Evolutionary conservation across 2,113 vertebrate species (phyloP), one percentile per base, ranked within the genome.

Genomic region (Paracanthobrama guichenoti): DNA sequence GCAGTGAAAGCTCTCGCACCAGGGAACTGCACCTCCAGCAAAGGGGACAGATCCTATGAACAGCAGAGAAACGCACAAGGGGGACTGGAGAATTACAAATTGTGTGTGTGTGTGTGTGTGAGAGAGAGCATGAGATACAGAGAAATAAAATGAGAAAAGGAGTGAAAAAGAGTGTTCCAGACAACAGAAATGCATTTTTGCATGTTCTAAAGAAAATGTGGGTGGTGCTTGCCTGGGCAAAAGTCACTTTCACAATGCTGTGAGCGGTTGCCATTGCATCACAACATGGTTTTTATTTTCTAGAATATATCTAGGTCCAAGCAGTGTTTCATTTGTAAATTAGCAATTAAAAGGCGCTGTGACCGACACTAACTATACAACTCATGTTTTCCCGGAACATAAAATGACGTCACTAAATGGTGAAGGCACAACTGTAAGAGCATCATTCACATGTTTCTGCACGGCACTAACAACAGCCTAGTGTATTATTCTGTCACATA

Each of bases 1-100:
- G 92, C 92, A 93, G 92, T 90, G 91, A 90, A 90, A 89, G 91
- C 90, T 16, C 83, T 91, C 91, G 90, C 91, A 86, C 89, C 88
- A 86, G 91, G 93, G 91, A 90, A 91, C 91, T 87, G 89, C 90
- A 91, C 91, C 89, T 92, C 90, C 85, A 42, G 82, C 81, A 86
- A 87, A 90, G 86, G 85, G 89, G 85, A 74, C 76, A 79, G 77
- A 83, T 77, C 57, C 69, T 35, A 22, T 6, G 42, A 79, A 71
- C 82, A 84, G 60, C 26, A 35, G 62, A 81, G 60, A 81, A 62
- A 35, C 2, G 35, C 81, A 69, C 48, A 50, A 60, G 20, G 48
- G 48, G 62, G 39, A 86, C 3, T 77, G 73, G 44, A 67, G 24
- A 84, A 59, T 35, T 22, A 83, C 67, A 60, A 66, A 75, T 60